Conservation (phyloP, 2,888 invertebrate species). For the Drosophila parthenogenetica region DNA sequence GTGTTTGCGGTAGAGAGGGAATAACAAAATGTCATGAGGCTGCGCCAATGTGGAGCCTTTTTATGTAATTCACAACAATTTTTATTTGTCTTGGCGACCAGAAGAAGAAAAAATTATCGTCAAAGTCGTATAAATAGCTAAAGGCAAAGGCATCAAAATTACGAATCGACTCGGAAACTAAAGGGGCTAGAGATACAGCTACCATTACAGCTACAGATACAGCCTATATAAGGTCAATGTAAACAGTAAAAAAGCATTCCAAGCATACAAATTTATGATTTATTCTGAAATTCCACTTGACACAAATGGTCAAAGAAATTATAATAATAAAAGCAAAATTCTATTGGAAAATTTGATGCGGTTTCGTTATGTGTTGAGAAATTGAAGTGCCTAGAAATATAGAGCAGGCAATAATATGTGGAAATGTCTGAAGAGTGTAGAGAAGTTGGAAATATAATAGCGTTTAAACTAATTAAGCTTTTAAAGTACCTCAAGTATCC, state of each 20-base stretch:
- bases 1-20: constrained; percentile 52
- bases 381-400: background rate
- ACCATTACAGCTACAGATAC: constrained; percentile 6
- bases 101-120: constrained; percentile 27
- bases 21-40: constrained; percentile 73
- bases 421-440: too few species aligned
- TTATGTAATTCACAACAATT: constrained; percentile 72
- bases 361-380: background rate
- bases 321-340: background rate
- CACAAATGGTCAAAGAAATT: constrained; percentile 2
- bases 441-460: too few species aligned
- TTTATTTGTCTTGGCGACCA: constrained; percentile 60
- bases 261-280: constrained; percentile 37
- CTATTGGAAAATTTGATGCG: constrained; percentile 9
- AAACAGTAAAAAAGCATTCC: constrained; percentile 24
- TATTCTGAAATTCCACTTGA: constrained; percentile 12
- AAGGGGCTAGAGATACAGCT: constrained; percentile 7
- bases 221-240: constrained; percentile 35
- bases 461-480: too few species aligned
- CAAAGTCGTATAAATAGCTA: constrained; percentile 48
- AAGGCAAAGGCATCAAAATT: constrained; percentile 39
- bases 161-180: constrained; percentile 33
- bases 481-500: too few species aligned
- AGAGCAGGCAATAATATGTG: too few species aligned
- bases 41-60: constrained; percentile 79